Evolutionary conservation across 2,113 vertebrate species (phyloP), one percentile per base, ranked within the genome.

Genomic region (Crotalus helleri): DNA sequence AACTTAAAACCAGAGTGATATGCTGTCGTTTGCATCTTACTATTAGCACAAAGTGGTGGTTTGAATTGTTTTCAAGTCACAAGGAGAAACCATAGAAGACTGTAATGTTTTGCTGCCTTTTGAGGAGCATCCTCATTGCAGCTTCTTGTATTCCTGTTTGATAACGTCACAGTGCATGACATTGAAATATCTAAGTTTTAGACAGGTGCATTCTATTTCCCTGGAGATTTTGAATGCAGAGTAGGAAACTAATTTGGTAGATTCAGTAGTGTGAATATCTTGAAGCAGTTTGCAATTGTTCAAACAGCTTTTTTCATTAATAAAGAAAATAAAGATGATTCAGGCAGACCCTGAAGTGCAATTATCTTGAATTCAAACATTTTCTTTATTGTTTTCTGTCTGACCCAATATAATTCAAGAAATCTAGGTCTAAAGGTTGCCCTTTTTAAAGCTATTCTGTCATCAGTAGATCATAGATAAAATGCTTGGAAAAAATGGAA

Each of bases 381-480:
- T 81, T 26, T 57, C 92, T 94, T 95, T 95, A 96, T 59, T n/a
- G 15, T 53, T 46, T 33, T 44, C 90, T 85, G n/a, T 91, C n/a
- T 58, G 58, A 94, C 92, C 92, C 94, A 96, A 33, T 24, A 39
- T 26, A 51, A 64, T 64, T 92, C 59, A 64, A 54, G 94, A 91
- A 89, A 93, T 91, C 95, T 96, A 29, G 0, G 94, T 96, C 95
- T 53, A 93, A 96, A 92, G 93, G 85, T 69, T 95, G 88, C 94
- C 92, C 95, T 96, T 97, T 96, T 96, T 95, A 95, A 96, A 97
- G 96, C 85, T 87, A 13, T 10, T 53, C 53, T 92, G 57, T 39
- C 58, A 95, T 96, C 86, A 96, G 93, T 96, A 96, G 94, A 94
- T 97, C 96, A 96, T 39, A 0, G 94, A 97, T 96, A 96, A 96